A percentile compares a stretch with the other conserved stretches of the same genome.
phyloP scores from a whole-genome alignment of 2,797 vertebrate species.

The Rhinichthys osculus region DNA sequence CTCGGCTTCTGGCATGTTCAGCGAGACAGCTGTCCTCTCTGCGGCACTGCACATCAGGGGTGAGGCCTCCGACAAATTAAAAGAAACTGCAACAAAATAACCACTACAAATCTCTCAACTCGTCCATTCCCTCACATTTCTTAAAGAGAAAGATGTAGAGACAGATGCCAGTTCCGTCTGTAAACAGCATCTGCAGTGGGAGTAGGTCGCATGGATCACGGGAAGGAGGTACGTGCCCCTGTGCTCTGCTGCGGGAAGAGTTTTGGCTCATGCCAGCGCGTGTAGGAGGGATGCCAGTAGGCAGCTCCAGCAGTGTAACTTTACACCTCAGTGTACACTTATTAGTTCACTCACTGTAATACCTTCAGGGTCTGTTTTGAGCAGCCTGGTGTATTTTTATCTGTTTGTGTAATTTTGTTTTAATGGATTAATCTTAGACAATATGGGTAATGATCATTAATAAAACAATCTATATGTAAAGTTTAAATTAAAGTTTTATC shows the following conservation, averaged over 20 bases:
- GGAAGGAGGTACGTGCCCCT: slow-evolving; percentile 18
- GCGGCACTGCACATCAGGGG: slow-evolving; percentile 52
- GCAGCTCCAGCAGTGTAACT: slow-evolving; percentile 16
- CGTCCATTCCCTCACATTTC: not conserved
- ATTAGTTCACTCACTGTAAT: slow-evolving; percentile 26
- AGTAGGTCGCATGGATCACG: slow-evolving; percentile 22
- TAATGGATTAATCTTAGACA: not conserved
- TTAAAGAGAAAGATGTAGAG: slow-evolving; percentile 16
- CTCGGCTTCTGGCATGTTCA: slow-evolving; percentile 57
- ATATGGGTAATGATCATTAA: not conserved
- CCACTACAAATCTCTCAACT: slow-evolving; percentile 25
- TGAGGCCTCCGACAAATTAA: slow-evolving; percentile 40
- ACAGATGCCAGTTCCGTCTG: slow-evolving; percentile 26
- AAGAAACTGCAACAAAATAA: slow-evolving; percentile 45
- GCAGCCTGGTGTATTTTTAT: not conserved
- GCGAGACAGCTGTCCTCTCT: slow-evolving; percentile 62
- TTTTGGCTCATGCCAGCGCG: not conserved
- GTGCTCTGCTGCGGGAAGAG: not conserved
- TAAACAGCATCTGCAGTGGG: slow-evolving; percentile 42
- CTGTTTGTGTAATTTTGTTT: not conserved
- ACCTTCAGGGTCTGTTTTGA: not conserved
- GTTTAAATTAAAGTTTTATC: not conserved
- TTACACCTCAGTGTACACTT: not conserved
- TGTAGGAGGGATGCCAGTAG: slow-evolving; percentile 20
- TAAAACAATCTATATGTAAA: not conserved